phyloP scores from a whole-genome alignment of 2,113 vertebrate genomes.

The Caloenas nicobarica region DNA sequence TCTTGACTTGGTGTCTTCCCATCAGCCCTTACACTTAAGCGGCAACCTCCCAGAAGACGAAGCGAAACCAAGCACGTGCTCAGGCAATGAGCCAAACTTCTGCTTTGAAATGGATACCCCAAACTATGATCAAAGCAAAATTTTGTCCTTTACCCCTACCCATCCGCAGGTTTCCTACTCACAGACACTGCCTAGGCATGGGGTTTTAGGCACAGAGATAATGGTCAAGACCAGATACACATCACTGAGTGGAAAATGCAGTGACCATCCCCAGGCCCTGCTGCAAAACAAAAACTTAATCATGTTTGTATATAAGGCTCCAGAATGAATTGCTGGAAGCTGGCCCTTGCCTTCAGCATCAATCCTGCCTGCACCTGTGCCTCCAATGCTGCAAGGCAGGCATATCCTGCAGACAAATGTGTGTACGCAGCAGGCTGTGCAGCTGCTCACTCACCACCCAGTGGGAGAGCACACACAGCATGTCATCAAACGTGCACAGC shows the following conservation, averaged over 20 bases:
- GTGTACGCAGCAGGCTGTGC: fast-evolving
- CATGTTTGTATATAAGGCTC: not conserved
- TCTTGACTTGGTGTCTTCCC: not conserved
- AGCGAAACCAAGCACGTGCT: not conserved
- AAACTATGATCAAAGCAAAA: not conserved
- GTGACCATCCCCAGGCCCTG: not conserved
- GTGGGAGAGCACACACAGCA: fast-evolving
- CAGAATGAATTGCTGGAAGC: not conserved
- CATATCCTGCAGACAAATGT: not conserved
- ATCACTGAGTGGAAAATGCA: not conserved
- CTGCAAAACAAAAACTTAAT: not conserved
- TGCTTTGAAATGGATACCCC: not conserved
- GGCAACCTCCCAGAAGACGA: not conserved
- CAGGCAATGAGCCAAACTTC: not conserved
- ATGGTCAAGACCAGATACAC: not conserved
- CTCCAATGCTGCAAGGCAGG: not conserved
- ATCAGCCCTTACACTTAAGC: not conserved
- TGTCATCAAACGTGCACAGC: not conserved
- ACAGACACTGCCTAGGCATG: not conserved
- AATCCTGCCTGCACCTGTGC: not conserved
- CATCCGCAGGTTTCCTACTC: not conserved
- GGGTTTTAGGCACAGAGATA: not conserved
- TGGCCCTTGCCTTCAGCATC: not conserved
- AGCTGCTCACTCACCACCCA: fast-evolving
- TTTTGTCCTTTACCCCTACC: not conserved